phyloP scores from a whole-genome alignment of 1,140 invertebrate genomes.

The fruit fly (Drosophila melanogaster) region Release_6_plus_ISO1_MT NT_033777.3:5290501-5291000 shows the following conservation, averaged over 20 bases:
- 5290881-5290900: constrained; percentile 34
- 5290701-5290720: constrained; percentile 26
- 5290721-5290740: constrained; percentile 19
- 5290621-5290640: constrained; percentile 44
- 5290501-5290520: neutral
- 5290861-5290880: constrained; percentile 26
- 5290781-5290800: constrained; percentile 39
- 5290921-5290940: constrained; percentile 48
- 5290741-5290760: constrained; percentile 62
- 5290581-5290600: constrained; percentile 66
- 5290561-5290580: constrained; percentile 43
- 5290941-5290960: constrained; percentile 7
- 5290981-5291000: constrained; percentile 15
- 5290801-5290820: constrained; percentile 30
- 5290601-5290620: constrained; percentile 50
- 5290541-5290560: constrained; percentile 41
- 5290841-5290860: constrained; percentile 15
- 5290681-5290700: constrained; percentile 12
- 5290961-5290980: constrained; percentile 32
- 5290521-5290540: neutral
- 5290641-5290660: constrained; percentile 62
- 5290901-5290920: constrained; percentile 43
- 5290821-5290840: constrained; percentile 19
- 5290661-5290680: constrained; percentile 24
- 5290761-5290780: constrained; percentile 18